Evolutionary conservation across 1,140 invertebrate species (phyloP).

Genomic region (Aphelenchoides besseyi): DNA sequence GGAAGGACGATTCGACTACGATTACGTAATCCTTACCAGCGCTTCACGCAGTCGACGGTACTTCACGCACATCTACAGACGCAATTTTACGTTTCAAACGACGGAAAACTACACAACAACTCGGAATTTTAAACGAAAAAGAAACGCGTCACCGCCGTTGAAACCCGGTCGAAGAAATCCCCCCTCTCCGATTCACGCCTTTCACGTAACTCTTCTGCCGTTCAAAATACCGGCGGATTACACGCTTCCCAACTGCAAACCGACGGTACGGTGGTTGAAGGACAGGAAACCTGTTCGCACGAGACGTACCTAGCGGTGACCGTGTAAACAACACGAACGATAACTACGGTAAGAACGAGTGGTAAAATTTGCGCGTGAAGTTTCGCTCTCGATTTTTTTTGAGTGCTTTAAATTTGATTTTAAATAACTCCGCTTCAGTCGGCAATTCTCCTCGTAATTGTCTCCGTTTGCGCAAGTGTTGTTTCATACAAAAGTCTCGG

Average conservation of each 20-base stretch:
- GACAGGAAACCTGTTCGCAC: not conserved
- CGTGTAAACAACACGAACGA: not conserved
- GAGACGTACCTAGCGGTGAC: not conserved
- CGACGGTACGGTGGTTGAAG: not conserved
- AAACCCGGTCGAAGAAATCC: not conserved
- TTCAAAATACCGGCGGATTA: not conserved
- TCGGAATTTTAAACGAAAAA: not conserved
- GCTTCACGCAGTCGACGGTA: not conserved
- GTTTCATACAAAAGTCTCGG: too few relatives aligned
- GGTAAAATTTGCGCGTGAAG: not conserved
- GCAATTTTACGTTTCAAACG: not conserved
- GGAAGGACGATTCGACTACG: not conserved
- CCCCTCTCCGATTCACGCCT: not conserved
- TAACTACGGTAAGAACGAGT: not conserved
- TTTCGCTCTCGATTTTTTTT: too few relatives aligned
- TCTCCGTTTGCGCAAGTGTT: too few relatives aligned
- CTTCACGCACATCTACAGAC: not conserved
- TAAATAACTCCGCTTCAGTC: too few relatives aligned
- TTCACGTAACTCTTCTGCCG: not conserved
- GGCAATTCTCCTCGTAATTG: too few relatives aligned
- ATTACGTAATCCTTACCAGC: constrained; percentile 3
- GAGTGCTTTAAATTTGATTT: too few relatives aligned
- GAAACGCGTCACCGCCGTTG: not conserved
- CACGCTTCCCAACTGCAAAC: not conserved
- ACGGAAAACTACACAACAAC: not conserved